Evolutionary conservation across 1,140 invertebrate genomes (phyloP).

Genomic region (Leptinotarsa lineolata): DNA sequence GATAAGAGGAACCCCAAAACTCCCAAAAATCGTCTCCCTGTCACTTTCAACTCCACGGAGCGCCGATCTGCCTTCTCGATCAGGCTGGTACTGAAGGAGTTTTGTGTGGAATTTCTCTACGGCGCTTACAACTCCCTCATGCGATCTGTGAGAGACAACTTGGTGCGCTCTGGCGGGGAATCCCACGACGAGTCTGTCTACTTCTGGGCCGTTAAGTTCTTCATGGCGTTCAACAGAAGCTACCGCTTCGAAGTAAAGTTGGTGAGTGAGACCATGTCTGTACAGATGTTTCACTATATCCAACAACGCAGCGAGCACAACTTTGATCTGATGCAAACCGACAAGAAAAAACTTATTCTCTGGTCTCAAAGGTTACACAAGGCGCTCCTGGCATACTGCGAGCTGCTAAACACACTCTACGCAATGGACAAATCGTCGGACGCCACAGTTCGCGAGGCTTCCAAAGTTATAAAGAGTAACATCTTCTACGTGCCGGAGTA

Average conservation of each 20-base stretch:
- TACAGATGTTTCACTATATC: constrained; percentile 88
- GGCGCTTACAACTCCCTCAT: constrained; percentile 91
- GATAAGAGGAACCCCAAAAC: constrained; percentile 72
- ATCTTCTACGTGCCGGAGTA: constrained; percentile 95
- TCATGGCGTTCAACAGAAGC: constrained; percentile 95
- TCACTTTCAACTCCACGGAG: constrained; percentile 62
- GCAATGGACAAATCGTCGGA: constrained; percentile 79
- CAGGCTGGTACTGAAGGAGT: constrained; percentile 88
- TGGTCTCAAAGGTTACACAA: constrained; percentile 88
- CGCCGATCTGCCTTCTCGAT: constrained; percentile 80
- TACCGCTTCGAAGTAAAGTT: constrained; percentile 84
- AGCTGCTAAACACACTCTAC: constrained; percentile 75
- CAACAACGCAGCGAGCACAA: constrained; percentile 90
- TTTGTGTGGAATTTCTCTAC: constrained; percentile 90
- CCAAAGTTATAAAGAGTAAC: constrained; percentile 87
- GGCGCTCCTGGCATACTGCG: constrained; percentile 68
- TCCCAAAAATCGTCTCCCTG: constrained; percentile 69
- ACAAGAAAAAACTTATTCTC: constrained; percentile 81
- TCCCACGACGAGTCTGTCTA: constrained; percentile 90
- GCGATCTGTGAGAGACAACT: constrained; percentile 74
- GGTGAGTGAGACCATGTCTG: constrained; percentile 89
- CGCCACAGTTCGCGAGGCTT: constrained; percentile 70
- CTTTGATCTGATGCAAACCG: constrained; percentile 81
- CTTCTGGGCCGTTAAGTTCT: constrained; percentile 92
- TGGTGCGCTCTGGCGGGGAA: constrained; percentile 65